A percentile compares a stretch with the other conserved stretches of the same genome.
phyloP scores from a whole-genome alignment of 2,888 invertebrate genomes.

The Synanthedon tipuliformis region DNA sequence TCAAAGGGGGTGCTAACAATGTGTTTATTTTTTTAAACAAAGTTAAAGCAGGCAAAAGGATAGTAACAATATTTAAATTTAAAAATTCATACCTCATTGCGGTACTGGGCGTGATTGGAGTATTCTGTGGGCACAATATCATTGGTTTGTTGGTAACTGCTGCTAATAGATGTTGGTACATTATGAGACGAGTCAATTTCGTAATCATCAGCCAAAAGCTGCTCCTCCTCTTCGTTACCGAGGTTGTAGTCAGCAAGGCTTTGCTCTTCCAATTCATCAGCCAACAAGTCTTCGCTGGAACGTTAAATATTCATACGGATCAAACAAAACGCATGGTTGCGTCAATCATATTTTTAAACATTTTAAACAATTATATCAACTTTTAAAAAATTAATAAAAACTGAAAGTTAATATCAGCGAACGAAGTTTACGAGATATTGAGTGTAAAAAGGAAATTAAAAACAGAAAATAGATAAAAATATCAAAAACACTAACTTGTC shows the following conservation, averaged over 20 bases:
- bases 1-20: too few species aligned
- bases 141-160: conserved; percentile 24
- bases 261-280: conserved; percentile 62
- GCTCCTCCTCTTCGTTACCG: conserved; percentile 63
- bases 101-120: conserved; percentile 32
- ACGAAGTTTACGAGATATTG: background rate
- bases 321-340: background rate
- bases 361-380: background rate
- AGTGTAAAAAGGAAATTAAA: background rate
- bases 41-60: background rate
- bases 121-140: conserved; percentile 38
- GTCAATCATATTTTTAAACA: background rate
- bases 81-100: conserved; percentile 25
- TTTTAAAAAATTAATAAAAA: background rate
- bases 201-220: conserved; percentile 59
- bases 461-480: conserved; percentile 5
- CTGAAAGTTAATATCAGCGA: background rate
- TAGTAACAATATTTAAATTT: too few species aligned
- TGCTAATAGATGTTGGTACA: conserved; percentile 39
- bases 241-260: conserved; percentile 63
- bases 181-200: conserved; percentile 46
- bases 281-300: conserved; percentile 60
- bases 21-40: too few species aligned
- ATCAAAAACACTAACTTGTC: conserved; percentile 51
- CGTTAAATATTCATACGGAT: background rate